Base-by-base conservation (phyloP, 2,797 vertebrate genomes). In the Sebastes wilsoni region DNA sequence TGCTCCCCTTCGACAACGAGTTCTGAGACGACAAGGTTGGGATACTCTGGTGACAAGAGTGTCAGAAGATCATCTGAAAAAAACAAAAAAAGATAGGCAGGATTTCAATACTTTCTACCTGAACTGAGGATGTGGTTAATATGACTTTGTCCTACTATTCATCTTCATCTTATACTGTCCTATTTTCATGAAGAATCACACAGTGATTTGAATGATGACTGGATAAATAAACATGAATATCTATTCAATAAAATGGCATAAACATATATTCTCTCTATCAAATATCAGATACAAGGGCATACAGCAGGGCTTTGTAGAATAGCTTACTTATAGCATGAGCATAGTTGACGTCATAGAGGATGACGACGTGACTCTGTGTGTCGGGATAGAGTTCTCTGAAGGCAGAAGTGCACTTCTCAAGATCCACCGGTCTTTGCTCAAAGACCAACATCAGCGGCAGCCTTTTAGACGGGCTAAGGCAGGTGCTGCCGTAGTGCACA, bases 401-500 rank as follows among this genome's bases (percentile, higher is more conserved):
- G 20, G 89, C 83, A 3, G 82, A 82, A 0, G 87, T 34, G 1
- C 98, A 99, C 62, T 83, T 93, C 54, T 93, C 91, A 83, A 96
- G 86, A 73, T 95, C 92, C 0, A 98, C 79, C 6, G 91, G 78
- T 75, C 90, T 89, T 3, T 59, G 93, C 80, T 97, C 80, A 87
- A 99, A 46, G 55, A 95, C 13, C 46, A 96, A 97, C 87, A 96
- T 92, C 73, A 98, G 77, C 0, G 98, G 98, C 12, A 99, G 93
- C 13, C 96, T 93, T 5, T 85, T 75, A 30, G 96, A 96, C 5
- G 96, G 97, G 81, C 98, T 99, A 87, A 99, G 96, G 86, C 99
- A 99, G 14, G 98, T 94, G 1, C 95, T 87, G 74, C 98, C 99
- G 0, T 98, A 99, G 91, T 99, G 99, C 64, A 99, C 93, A 4